Base-by-base conservation (phyloP, 2,113 vertebrate species). In the Aegithalos caudatus region DNA sequence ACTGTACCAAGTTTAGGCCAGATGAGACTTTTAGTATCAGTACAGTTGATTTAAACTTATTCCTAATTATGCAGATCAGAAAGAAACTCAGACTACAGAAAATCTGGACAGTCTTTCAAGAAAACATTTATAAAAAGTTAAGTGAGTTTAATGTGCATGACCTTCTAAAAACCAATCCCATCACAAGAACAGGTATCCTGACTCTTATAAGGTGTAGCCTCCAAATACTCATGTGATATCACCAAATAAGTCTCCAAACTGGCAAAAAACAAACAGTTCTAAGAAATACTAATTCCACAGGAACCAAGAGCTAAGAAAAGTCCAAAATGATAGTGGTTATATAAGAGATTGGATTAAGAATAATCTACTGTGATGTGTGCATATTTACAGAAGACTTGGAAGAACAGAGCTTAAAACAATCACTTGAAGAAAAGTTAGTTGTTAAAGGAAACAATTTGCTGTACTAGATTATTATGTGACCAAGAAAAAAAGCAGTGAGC, bases 361-460 rank as follows among this genome's bases (percentile, higher is more conserved):
- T 98, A 98, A 98, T 98, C 97, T 97, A 98, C 79, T 87, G 88
- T 97, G 97, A 98, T 97, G 86, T 95, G 70, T 98, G 96, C 70
- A 23, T 98, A 97, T 98, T 98, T 98, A 97, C 95, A 98, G 96
- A 97, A 96, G 97, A 97, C 97, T 97, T 98, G 96, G 95, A 98
- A 98, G 96, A 96, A 88, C 25, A 95, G 94, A 90, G 88, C 92
- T 97, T 97, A 94, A 97, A 98, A 97, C 87, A 97, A 96, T 96
- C 85, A 90, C 72, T 95, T 95, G 42, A 95, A 92, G 91, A 92
- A 92, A 97, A 96, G 79, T 76, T 71, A 91, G 91, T 95, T 96
- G 94, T 97, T 96, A 96, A 95, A 97, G 92, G 97, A 97, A 97
- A 97, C 92, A 93, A 97, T 95, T 95, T 96, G 96, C 97, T 96